phyloP scores from a whole-genome alignment of 2,797 vertebrate genomes.

The Spizella passerina region DNA sequence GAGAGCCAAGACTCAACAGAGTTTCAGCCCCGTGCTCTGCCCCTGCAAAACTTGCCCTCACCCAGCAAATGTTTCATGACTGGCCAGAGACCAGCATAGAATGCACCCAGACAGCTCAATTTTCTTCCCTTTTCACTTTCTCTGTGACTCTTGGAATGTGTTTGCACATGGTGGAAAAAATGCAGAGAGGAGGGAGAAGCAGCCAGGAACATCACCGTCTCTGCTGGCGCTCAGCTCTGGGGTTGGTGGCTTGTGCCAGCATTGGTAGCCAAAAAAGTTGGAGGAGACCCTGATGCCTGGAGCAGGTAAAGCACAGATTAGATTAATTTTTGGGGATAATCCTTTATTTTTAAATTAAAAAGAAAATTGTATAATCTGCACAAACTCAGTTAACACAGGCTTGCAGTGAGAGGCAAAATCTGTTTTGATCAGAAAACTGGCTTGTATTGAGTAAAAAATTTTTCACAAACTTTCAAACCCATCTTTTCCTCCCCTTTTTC shows the following conservation, averaged over 20 bases:
- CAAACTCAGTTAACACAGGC: background rate
- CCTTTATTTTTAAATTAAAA: background rate
- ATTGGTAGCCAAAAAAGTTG: background rate
- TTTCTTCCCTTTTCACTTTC: background rate
- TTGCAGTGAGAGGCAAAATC: background rate
- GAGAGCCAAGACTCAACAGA: background rate
- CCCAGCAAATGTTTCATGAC: rapidly evolving
- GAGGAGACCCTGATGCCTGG: background rate
- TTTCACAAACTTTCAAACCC: conserved; percentile 15
- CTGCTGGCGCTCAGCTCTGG: rapidly evolving
- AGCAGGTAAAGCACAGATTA: background rate
- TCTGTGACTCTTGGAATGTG: background rate
- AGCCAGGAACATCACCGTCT: background rate
- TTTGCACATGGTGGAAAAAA: conserved; percentile 41
- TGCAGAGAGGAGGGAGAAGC: background rate
- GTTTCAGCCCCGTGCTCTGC: background rate
- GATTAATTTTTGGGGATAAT: background rate
- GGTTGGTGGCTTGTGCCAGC: background rate
- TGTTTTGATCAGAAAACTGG: conserved; percentile 1
- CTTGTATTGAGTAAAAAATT: conserved; percentile 1
- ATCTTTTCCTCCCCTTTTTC: background rate
- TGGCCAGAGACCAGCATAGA: rapidly evolving
- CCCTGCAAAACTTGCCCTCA: background rate
- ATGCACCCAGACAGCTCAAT: background rate
- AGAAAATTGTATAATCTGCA: background rate